Conservation (phyloP, 2,113 vertebrate species). For the Athene noctua region DNA sequence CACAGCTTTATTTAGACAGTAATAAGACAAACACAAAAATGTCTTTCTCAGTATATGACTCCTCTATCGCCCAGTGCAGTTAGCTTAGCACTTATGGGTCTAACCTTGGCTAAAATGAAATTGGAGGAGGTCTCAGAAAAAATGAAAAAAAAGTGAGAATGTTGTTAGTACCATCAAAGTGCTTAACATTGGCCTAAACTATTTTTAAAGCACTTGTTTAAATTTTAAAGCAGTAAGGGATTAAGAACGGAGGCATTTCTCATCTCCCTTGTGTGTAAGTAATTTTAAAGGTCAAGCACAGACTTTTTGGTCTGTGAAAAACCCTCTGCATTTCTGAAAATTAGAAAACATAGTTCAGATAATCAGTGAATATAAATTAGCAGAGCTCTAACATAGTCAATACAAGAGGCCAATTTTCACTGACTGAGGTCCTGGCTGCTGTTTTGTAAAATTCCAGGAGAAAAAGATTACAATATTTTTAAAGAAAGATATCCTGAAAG, state of each 20-base stretch:
- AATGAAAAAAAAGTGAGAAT: background rate
- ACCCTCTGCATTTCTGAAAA: background rate
- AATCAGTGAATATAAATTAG: background rate
- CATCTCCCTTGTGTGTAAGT: background rate
- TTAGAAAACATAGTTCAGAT: background rate
- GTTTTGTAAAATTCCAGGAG: background rate
- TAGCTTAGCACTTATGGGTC: background rate
- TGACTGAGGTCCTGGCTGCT: background rate
- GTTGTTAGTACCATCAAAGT: background rate
- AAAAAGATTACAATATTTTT: background rate
- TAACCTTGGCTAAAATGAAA: background rate
- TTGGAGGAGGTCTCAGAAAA: background rate
- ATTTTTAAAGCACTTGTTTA: constrained; percentile 63
- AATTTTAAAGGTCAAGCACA: constrained; percentile 37
- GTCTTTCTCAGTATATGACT: background rate
- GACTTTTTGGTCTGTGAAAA: background rate
- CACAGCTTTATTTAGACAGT: background rate
- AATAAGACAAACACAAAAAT: background rate
- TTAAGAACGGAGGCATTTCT: constrained; percentile 45
- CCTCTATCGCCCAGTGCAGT: background rate
- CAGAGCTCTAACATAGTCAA: background rate
- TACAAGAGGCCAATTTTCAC: constrained; percentile 1
- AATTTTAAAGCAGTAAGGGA: constrained; percentile 37
- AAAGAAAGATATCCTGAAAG: constrained; percentile 10
- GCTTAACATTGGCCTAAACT: background rate